A percentile compares a stretch with the other conserved stretches of the same genome.
These are phyloP conservation scores for Conomelus anceps DNA, from an alignment of 2,888 invertebrate species.

Conservation along the genomic window DNA sequence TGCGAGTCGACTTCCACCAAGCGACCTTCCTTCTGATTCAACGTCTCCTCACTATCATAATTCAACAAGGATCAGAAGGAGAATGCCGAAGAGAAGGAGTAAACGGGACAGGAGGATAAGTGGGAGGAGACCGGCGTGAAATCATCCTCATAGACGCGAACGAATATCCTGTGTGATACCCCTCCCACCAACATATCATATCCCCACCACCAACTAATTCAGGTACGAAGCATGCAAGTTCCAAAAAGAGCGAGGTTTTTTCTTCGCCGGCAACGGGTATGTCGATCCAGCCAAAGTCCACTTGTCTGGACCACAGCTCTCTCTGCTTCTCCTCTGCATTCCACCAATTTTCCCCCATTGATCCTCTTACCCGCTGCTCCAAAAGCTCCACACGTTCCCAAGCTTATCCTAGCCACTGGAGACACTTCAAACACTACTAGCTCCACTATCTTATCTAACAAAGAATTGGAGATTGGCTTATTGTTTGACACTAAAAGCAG, in stretches of 20 bases:
- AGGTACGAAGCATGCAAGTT: not conserved
- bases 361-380: not conserved
- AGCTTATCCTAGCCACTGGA: not conserved
- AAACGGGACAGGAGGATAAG: not conserved
- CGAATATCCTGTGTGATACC: not conserved
- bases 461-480: too few relatives aligned
- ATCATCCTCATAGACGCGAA: not conserved
- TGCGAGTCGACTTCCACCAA: not conserved
- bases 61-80: not conserved
- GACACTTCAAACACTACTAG: not conserved
- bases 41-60: slow-evolving; percentile 3
- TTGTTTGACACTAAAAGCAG: too few relatives aligned
- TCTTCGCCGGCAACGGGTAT: not conserved
- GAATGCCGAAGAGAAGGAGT: slow-evolving; percentile 2
- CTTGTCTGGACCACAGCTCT: not conserved
- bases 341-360: too few relatives aligned
- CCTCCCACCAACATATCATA: too few relatives aligned
- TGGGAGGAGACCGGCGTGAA: slow-evolving; percentile 6
- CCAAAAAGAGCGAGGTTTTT: not conserved
- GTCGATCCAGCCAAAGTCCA: not conserved
- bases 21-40: slow-evolving; percentile 7
- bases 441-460: not conserved
- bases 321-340: not conserved
- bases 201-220: too few relatives aligned
- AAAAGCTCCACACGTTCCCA: not conserved